Evolutionary conservation across 1,140 invertebrate species (phyloP).

Genomic region (Nylanderia fulva): DNA sequence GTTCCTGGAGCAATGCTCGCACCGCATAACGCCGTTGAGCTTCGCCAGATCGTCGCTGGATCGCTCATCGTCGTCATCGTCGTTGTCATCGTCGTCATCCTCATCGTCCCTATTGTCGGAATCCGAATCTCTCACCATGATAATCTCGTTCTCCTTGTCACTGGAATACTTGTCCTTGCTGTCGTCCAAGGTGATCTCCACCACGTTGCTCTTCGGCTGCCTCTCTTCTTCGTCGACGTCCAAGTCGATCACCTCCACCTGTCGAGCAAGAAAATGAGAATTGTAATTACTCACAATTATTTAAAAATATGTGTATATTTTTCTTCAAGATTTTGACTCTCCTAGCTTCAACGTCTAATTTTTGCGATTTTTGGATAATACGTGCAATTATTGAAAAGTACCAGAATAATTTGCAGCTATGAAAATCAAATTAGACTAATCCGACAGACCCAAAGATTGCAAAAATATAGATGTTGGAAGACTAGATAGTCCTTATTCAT

Average conservation of each 20-base stretch:
- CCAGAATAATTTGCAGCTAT: not conserved
- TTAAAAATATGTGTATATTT: slow-evolving; percentile 11
- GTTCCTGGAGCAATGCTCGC: slow-evolving; percentile 76
- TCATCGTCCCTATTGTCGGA: slow-evolving; percentile 67
- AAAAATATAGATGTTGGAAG: not conserved
- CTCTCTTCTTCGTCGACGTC: slow-evolving; percentile 81
- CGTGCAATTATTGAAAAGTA: not conserved
- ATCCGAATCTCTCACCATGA: slow-evolving; percentile 83
- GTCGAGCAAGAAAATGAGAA: not conserved
- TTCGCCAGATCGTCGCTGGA: slow-evolving; percentile 63
- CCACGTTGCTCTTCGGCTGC: slow-evolving; percentile 66
- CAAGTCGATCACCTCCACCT: slow-evolving; percentile 82
- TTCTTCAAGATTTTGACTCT: not conserved
- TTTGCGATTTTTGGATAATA: not conserved
- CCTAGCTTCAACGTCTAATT: no score
- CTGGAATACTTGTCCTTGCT: slow-evolving; percentile 83
- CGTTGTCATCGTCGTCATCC: slow-evolving; percentile 44
- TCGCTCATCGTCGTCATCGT: slow-evolving; percentile 68
- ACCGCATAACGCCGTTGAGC: slow-evolving; percentile 61
- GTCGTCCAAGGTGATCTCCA: slow-evolving; percentile 82
- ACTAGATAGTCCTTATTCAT: not conserved
- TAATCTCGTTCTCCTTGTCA: slow-evolving; percentile 85
- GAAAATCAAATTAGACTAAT: no score
- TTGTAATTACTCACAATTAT: not conserved
- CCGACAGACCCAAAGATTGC: not conserved